A percentile compares a stretch with the other conserved stretches of the same genome.
Conservation (phyloP, 1,140 invertebrate species). For the Drosophila pseudoobscura region DNA sequence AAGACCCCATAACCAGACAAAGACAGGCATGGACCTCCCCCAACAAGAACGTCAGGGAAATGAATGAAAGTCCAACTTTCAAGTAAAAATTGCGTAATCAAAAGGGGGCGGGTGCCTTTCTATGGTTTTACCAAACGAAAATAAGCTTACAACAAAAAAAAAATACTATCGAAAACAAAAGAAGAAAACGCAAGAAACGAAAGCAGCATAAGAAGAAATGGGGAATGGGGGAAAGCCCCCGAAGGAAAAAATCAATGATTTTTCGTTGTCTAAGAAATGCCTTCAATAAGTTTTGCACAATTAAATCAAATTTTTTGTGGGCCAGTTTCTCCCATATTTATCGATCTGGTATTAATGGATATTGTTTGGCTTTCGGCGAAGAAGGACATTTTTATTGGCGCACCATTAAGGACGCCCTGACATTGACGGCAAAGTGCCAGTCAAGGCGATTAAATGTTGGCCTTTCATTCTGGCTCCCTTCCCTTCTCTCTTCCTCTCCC, state of each 20-base stretch:
- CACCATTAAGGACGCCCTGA: constrained; percentile 47
- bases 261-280: constrained; percentile 14
- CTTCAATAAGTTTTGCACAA: constrained; percentile 49
- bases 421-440: constrained; percentile 47
- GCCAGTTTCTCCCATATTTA: constrained; percentile 21
- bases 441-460: constrained; percentile 49
- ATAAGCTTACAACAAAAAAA: constrained; percentile 42
- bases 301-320: constrained; percentile 29
- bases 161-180: constrained; percentile 20
- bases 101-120: constrained; percentile 12
- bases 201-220: constrained; percentile 20
- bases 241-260: constrained; percentile 37
- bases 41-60: constrained; percentile 45
- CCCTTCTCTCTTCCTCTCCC: no score
- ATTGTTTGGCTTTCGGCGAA: neutral
- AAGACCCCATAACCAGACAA: neutral
- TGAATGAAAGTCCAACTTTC: constrained; percentile 65
- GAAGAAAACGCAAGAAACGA: constrained; percentile 6
- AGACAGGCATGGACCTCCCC: constrained; percentile 11
- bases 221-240: neutral
- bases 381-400: constrained; percentile 47
- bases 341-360: constrained; percentile 55
- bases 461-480: constrained; percentile 3
- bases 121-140: constrained; percentile 22
- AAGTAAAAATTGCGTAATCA: constrained; percentile 74